A percentile compares a stretch with the other conserved stretches of the same genome.
phyloP scores from a whole-genome alignment of 2,888 invertebrate genomes.

The Lypha dubia region DNA sequence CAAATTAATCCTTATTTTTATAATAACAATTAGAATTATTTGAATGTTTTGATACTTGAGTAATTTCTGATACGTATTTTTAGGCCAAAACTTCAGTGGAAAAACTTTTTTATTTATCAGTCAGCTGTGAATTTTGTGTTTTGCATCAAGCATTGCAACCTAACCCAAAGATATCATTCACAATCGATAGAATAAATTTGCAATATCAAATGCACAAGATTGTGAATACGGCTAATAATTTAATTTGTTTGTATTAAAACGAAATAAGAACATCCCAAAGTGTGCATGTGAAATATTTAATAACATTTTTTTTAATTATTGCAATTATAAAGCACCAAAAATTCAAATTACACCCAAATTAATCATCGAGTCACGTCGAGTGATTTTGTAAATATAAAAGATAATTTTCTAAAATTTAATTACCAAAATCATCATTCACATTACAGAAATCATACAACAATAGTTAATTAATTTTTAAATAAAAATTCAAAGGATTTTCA shows the following conservation, averaged over 20 bases:
- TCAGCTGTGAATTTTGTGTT: too few relatives aligned
- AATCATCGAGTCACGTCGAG: background rate
- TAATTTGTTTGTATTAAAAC: background rate
- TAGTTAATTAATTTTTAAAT: background rate
- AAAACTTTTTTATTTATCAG: too few relatives aligned
- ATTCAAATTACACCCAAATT: background rate
- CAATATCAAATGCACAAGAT: too few relatives aligned
- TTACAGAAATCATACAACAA: conserved; percentile 31
- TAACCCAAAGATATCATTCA: too few relatives aligned
- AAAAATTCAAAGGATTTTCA: conserved; percentile 30
- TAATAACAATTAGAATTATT: too few relatives aligned
- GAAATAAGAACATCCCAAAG: conserved; percentile 1
- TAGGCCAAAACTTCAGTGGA: too few relatives aligned
- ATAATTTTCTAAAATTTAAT: conserved; percentile 31
- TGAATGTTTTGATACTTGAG: too few relatives aligned
- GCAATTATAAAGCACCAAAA: conserved; percentile 1
- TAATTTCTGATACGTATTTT: too few relatives aligned
- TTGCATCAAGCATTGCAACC: too few relatives aligned
- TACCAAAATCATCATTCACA: conserved; percentile 37
- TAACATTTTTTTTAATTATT: background rate
- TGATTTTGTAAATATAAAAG: conserved; percentile 54
- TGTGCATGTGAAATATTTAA: conserved; percentile 19
- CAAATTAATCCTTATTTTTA: too few relatives aligned
- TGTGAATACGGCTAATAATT: background rate
- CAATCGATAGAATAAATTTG: too few relatives aligned